phyloP scores from a whole-genome alignment of 2,888 invertebrate genomes.

The Hydrotaea cyrtoneurina region DNA sequence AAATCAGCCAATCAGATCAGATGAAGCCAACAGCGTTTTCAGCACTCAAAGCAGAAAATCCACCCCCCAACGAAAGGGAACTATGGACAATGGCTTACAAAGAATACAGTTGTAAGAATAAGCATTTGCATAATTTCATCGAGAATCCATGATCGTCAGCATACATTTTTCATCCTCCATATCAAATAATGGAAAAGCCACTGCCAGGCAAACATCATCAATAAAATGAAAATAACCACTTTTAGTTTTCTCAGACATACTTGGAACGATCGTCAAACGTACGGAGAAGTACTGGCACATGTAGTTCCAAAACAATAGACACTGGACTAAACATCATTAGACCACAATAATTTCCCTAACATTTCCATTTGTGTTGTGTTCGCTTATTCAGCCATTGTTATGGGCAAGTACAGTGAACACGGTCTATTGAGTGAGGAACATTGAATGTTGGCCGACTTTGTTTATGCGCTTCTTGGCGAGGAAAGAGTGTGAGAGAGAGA shows the following conservation, averaged over 20 bases:
- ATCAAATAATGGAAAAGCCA: not conserved
- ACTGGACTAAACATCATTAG: conserved; percentile 7
- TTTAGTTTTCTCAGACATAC: not conserved
- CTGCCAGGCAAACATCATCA: not conserved
- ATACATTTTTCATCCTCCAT: not conserved
- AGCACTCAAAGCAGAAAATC: not conserved
- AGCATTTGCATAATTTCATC: conserved; percentile 6
- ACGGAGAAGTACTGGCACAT: not conserved
- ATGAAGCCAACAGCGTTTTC: conserved; percentile 26
- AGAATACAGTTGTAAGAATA: not conserved
- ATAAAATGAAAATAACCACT: not conserved
- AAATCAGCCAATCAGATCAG: conserved; percentile 31
- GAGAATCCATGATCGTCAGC: not conserved
- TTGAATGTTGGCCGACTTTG: not conserved
- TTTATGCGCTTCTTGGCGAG: not conserved
- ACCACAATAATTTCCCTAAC: conserved; percentile 31
- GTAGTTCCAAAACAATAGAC: not conserved
- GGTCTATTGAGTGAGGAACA: not conserved
- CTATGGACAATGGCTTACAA: not conserved
- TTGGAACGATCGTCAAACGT: not conserved
- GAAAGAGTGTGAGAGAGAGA: not conserved
- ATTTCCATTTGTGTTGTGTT: conserved; percentile 22
- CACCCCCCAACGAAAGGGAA: conserved; percentile 6
- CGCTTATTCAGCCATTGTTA: not conserved
- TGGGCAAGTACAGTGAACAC: not conserved